These are phyloP conservation scores for Tyrophagus putrescentiae DNA, from an alignment of 1,140 invertebrate species.

Conservation along the genomic window DNA sequence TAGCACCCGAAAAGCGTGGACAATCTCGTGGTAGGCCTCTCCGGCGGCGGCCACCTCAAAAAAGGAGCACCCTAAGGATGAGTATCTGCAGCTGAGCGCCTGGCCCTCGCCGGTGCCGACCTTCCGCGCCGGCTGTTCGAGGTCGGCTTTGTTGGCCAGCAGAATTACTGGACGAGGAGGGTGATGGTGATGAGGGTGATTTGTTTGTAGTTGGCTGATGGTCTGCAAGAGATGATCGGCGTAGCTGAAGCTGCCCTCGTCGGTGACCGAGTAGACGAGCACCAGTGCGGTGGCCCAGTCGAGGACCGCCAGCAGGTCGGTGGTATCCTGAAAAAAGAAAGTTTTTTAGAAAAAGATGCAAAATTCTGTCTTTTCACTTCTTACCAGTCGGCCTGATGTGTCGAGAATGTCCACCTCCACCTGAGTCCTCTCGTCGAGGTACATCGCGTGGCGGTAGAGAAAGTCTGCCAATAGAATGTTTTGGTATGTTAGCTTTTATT, in stretches of 20 bases:
- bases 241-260: conserved; percentile 53
- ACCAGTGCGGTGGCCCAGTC: conserved; percentile 68
- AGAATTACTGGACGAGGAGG: conserved; percentile 43
- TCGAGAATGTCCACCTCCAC: conserved; percentile 13
- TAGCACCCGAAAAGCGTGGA: conserved; percentile 59
- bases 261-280: conserved; percentile 65
- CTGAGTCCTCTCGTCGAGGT: background rate
- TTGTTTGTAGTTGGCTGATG: no score
- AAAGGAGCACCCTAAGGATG: conserved; percentile 46
- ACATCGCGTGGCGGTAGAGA: background rate
- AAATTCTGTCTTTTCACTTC: conserved; percentile 2
- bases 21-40: conserved; percentile 58
- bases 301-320: conserved; percentile 56
- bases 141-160: conserved; percentile 63
- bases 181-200: conserved; percentile 36
- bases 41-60: conserved; percentile 72
- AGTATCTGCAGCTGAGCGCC: background rate
- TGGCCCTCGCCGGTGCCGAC: background rate
- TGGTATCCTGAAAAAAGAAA: conserved; percentile 41
- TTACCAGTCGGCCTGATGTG: background rate
- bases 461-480: background rate
- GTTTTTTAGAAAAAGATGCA: background rate
- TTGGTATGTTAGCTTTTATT: background rate
- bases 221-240: conserved; percentile 55
- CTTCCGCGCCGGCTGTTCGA: conserved; percentile 52